Base-by-base conservation (phyloP, 2,888 invertebrate genomes). In the Drosophila imparisetae region DNA sequence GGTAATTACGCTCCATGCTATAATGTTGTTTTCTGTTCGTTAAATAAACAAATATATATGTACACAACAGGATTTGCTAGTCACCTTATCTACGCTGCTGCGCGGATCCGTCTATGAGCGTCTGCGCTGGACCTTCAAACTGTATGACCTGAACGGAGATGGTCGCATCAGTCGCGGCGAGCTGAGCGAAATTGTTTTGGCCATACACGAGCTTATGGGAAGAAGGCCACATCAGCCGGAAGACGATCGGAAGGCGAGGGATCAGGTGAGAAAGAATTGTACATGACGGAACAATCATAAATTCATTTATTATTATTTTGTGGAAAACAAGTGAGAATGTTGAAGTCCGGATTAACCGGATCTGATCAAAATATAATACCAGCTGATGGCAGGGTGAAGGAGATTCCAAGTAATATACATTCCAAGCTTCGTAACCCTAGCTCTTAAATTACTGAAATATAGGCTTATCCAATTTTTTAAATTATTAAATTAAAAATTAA, bases 91-190 rank as follows among this genome's bases (percentile, higher is more conserved):
- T 10, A 98, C 98, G 1, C 94, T 99, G 58, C 95, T 98, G 59
- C 95, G 98, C 11, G 99, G 99, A 7, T 98, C 97, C 1, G 96
- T 98, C 29, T 98, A 98, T 93, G 99, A 99, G 93, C 96, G 98
- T 75, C 95, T 99, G 53, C 95, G 98, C 91, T 99, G 99, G 98
- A 98, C 98, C 21, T 99, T 99, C 94, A 96, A 97, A 85, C 94
- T 99, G 66, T 99, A 99, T 93, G 99, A 99, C 93, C 96, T 98
- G 76, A 98, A 99, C 91, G 98, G 98, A 0, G 98, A 99, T 92
- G 99, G 99, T 0, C 97, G 98, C 91, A 98, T 99, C 91, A 98
- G 98, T 60, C 95, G 97, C 81, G 94, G 96, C 82, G 98, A 99
- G 93, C 94, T 99, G 86, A 95, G 96, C 4, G 97, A 98, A 93